Base-by-base conservation (phyloP, 2,888 invertebrate genomes). In the Neria commutata region DNA sequence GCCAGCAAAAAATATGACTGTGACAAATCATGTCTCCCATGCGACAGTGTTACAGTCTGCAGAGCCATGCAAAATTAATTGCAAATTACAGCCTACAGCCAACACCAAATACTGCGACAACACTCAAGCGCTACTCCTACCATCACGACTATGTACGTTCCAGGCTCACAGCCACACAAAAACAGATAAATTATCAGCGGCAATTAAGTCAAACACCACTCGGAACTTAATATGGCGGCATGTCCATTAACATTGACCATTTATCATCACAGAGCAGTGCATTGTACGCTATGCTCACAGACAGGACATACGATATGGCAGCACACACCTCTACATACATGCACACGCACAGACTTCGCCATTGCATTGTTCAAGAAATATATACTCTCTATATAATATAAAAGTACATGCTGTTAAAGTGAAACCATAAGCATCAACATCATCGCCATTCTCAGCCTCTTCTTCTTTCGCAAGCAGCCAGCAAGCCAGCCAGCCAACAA, bases 61-160 rank as follows among this genome's bases (percentile, higher is more conserved):
- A n/a, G n/a, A n/a, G n/a, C n/a, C n/a, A n/a, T n/a, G n/a, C n/a
- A n/a, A 63, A 68, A 58, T 60, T 67, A 68, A 68, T 68, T 68
- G 56, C 56, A 56, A 61, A 54, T 42, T 46, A 33, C 33, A 54
- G 54, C 52, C 62, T 53, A 54, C 54, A 49, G 53, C 62, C 29
- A 40, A 47, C 58, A 34, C 52, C 62, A 62, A 67, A n/a, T n/a
- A n/a, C n/a, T n/a, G n/a, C n/a, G n/a, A n/a, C n/a, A n/a, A n/a
- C n/a, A n/a, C n/a, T n/a, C n/a, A n/a, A n/a, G 19, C 6, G 26
- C 33, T 17, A 11, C 8, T 40, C 23, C 33, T 29, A 10, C 49
- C 33, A 3, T 1, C 2, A 49, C 19, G 29, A 2, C 8, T 25
- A 49, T 8, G 2, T 11, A 26, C 49, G 29, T 19, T 4, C 50